These are phyloP conservation scores for Diadophis punctatus DNA, from an alignment of 2,113 vertebrate species.

Conservation along the genomic window DNA sequence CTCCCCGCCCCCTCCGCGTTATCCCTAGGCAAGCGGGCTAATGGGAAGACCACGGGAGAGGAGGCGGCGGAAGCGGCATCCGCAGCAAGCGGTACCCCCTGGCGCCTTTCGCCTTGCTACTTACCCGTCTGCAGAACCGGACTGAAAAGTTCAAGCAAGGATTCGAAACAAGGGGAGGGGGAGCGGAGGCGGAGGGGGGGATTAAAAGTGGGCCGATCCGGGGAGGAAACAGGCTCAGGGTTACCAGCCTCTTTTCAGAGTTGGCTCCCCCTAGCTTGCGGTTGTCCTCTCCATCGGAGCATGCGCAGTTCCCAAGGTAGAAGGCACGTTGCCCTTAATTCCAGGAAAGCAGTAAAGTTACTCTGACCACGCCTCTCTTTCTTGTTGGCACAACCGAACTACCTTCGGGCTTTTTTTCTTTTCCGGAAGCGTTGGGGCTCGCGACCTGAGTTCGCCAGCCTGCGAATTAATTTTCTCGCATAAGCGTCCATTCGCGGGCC, in stretches of 20 bases:
- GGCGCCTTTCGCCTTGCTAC: background rate
- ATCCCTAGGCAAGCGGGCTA: background rate
- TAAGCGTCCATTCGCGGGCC: background rate
- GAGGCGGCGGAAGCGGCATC: background rate
- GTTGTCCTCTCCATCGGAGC: background rate
- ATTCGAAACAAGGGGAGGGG: background rate
- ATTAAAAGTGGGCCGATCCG: background rate
- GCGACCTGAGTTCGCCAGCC: background rate
- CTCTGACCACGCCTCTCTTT: background rate
- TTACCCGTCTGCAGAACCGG: background rate
- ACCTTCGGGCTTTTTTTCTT: background rate
- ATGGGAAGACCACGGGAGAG: background rate
- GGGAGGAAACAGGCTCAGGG: background rate
- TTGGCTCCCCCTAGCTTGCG: background rate
- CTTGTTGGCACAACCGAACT: background rate
- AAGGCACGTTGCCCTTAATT: background rate
- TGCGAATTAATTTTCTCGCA: background rate
- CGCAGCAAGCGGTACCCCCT: background rate
- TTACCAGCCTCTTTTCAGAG: background rate
- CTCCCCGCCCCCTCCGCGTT: background rate
- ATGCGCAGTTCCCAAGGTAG: background rate
- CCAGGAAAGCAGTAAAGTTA: background rate
- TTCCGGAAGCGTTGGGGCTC: background rate
- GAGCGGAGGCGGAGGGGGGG: background rate
- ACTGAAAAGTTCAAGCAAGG: background rate